Conservation (phyloP, 2,797 vertebrate genomes). For the Periparus ater region DNA sequence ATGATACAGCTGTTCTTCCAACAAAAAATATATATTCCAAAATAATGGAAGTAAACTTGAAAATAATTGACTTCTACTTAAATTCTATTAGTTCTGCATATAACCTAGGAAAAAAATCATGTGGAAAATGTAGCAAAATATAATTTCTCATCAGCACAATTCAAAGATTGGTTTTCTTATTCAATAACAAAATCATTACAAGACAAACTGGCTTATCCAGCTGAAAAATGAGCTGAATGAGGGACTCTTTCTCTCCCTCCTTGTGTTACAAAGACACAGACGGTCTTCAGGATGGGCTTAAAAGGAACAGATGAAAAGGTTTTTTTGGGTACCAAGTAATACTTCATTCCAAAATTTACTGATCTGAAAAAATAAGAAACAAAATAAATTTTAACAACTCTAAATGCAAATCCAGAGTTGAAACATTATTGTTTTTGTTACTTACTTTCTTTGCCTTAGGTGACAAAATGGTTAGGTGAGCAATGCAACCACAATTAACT, state of each 20-base stretch:
- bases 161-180: not conserved
- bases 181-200: not conserved
- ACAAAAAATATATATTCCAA: not conserved
- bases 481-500: not conserved
- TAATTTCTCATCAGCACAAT: not conserved
- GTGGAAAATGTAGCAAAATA: not conserved
- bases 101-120: not conserved
- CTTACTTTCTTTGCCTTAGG: not conserved
- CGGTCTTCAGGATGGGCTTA: not conserved
- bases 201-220: not conserved
- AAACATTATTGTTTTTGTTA: not conserved
- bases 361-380: not conserved
- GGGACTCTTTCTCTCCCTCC: not conserved
- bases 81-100: not conserved
- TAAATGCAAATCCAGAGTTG: not conserved
- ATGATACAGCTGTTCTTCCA: not conserved
- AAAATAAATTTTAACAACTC: not conserved
- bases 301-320: not conserved
- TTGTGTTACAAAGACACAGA: not conserved
- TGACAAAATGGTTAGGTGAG: accelerated
- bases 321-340: not conserved
- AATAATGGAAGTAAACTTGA: not conserved
- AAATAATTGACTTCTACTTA: not conserved
- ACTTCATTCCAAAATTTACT: not conserved
- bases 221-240: not conserved